Evolutionary conservation across 1,140 invertebrate genomes (phyloP).

Genomic region (Lasioglossum albipes): DNA sequence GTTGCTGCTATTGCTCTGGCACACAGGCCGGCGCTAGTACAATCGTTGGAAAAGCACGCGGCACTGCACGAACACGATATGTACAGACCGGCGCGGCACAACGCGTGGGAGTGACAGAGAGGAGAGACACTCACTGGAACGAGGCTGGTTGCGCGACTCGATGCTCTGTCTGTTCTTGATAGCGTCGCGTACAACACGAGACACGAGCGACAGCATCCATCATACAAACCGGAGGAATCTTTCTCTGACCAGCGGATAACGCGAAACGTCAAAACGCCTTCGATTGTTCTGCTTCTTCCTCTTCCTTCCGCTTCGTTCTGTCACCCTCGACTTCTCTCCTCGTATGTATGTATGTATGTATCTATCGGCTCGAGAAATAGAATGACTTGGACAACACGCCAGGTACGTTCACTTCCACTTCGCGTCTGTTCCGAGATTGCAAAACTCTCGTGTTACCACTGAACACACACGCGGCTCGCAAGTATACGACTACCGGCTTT

Average conservation of each 20-base stretch:
- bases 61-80: constrained; percentile 23
- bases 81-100: neutral
- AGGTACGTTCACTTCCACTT: neutral
- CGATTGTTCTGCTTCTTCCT: constrained; percentile 25
- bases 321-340: neutral
- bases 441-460: constrained; percentile 6
- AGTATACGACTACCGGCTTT: constrained; percentile 51
- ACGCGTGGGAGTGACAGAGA: neutral
- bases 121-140: constrained; percentile 44
- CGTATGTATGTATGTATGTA: too few species aligned
- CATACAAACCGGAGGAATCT: constrained; percentile 50
- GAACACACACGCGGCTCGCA: constrained; percentile 40
- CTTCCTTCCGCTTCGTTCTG: neutral
- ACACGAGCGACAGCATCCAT: constrained; percentile 68
- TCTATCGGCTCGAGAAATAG: too few species aligned
- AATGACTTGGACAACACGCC: too few species aligned
- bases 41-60: constrained; percentile 22
- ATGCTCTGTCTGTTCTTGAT: constrained; percentile 65
- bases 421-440: neutral
- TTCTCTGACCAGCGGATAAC: constrained; percentile 14
- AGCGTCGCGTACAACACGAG: constrained; percentile 58
- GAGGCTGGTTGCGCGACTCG: constrained; percentile 43
- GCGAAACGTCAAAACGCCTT: constrained; percentile 58
- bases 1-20: neutral
- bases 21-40: neutral